Base-by-base conservation (phyloP, 2,797 vertebrate species). In the Podarcis siculus region DNA sequence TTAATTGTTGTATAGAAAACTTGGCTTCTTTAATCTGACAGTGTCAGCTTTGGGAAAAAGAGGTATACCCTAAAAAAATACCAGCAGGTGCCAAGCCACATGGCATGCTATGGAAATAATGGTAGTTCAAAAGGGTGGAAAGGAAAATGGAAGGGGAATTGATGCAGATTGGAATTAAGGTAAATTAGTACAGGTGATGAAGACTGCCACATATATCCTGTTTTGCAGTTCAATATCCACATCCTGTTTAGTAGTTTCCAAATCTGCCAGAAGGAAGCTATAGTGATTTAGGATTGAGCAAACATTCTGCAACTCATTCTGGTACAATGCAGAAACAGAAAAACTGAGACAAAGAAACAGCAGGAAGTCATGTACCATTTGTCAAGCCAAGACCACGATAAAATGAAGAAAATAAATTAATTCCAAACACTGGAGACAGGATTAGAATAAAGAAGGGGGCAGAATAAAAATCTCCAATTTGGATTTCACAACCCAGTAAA, bases 41-140 rank as follows among this genome's bases (percentile, higher is more conserved):
- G 5, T 85, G 39, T 83, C 39, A 19, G 9, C 58, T 64, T 79
- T 91, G 87, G 69, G 12, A 69, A 30, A 15, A 86, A 89, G 66
- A 37, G 2, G 39, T 72, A 72, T 0, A 21, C 0, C 0, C 76
- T 80, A 1, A 23, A 79, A 88, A 64, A 13, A 85, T 12, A 55
- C 27, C 7, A 87, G 6, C 17, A 84, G 2, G 6, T 80, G 69
- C 23, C 49, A 12, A 66, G 8, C 77, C 66, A 89, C 80, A 86
- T 10, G 42, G 7, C 30, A 32, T 37, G 45, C 80, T 75, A 45
- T 61, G 45, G 89, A 25, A 55, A 82, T 88, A 90, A 83, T 83
- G 85, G 90, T 71, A 87, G 13, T 13, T 89, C 37, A 2, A 55
- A 91, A 87, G 25, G 82, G 45, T 8, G 81, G 19, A 58, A 21